Evolutionary conservation across 2,888 invertebrate genomes (phyloP).

Genomic region (Barypeithes pellucidus): DNA sequence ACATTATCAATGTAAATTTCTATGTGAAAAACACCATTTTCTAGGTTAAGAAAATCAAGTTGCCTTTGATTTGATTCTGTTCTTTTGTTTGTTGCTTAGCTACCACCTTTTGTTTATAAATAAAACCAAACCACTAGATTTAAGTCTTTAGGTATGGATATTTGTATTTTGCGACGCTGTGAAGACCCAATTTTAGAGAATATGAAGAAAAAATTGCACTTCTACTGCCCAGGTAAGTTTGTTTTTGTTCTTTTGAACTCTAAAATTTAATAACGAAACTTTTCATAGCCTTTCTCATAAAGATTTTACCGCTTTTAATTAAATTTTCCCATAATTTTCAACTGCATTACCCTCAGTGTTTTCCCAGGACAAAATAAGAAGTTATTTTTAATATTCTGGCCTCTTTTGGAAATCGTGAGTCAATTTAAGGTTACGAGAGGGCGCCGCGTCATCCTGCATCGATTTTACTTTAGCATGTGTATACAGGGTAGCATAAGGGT

Average conservation of each 20-base stretch:
- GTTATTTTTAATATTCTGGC: slow-evolving; percentile 34
- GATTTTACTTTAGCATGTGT: slow-evolving; percentile 17
- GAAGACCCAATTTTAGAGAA: background rate
- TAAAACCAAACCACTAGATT: slow-evolving; percentile 22
- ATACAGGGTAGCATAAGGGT: slow-evolving; percentile 30
- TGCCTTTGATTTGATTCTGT: slow-evolving; percentile 36
- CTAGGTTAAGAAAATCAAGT: slow-evolving; percentile 41
- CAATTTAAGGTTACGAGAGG: slow-evolving; percentile 14
- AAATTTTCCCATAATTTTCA: slow-evolving; percentile 15
- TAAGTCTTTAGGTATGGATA: background rate
- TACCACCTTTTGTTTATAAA: slow-evolving; percentile 47
- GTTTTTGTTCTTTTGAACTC: slow-evolving; percentile 8
- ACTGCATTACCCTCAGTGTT: slow-evolving; percentile 15
- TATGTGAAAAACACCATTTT: slow-evolving; percentile 29
- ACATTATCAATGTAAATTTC: background rate
- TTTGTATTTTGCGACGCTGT: background rate
- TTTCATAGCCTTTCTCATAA: background rate
- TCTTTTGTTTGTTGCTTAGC: slow-evolving; percentile 46
- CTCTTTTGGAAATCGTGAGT: slow-evolving; percentile 22
- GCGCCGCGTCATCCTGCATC: slow-evolving; percentile 14
- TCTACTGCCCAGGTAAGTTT: slow-evolving; percentile 20
- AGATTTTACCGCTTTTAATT: slow-evolving; percentile 5
- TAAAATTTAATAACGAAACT: background rate
- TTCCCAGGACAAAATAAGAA: slow-evolving; percentile 24
- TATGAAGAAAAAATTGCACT: slow-evolving; percentile 9